A percentile compares a stretch with the other conserved stretches of the same genome.
Conservation (phyloP, 2,113 vertebrate genomes). For the Henicopernis longicauda region DNA sequence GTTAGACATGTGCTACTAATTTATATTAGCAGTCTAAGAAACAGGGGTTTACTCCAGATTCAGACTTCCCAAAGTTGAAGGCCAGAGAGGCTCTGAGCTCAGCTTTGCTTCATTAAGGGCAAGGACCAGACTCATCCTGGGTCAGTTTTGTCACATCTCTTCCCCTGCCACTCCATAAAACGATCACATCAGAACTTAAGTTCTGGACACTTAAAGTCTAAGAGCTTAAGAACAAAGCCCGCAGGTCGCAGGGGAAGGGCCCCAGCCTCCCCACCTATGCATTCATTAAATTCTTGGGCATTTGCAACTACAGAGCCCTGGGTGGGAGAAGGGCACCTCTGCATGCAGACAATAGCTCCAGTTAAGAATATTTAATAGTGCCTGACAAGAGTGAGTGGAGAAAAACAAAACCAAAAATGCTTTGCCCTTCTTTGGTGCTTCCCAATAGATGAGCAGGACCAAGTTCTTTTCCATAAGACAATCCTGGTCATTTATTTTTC, state of each 20-base stretch:
- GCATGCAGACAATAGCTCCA: not conserved
- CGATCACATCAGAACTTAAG: not conserved
- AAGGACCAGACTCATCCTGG: not conserved
- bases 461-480: not conserved
- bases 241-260: not conserved
- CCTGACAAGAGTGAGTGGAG: not conserved
- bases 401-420: not conserved
- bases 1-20: not conserved
- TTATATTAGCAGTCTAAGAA: not conserved
- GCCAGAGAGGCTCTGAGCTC: not conserved
- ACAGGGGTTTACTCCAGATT: not conserved
- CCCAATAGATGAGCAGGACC: not conserved
- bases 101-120: not conserved
- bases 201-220: not conserved
- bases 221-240: not conserved
- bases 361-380: not conserved
- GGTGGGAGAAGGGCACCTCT: not conserved
- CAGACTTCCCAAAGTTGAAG: not conserved
- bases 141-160: not conserved
- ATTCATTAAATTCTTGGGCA: slow-evolving; percentile 13
- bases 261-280: not conserved
- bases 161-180: not conserved
- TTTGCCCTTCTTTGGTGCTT: not conserved
- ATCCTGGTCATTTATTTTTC: not conserved
- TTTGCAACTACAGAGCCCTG: not conserved